Percentiles rank a stretch among this genome's conserved stretches.
phyloP scores from a whole-genome alignment of 1,140 invertebrate species.

The Daktulosphaira vitifoliae region DNA sequence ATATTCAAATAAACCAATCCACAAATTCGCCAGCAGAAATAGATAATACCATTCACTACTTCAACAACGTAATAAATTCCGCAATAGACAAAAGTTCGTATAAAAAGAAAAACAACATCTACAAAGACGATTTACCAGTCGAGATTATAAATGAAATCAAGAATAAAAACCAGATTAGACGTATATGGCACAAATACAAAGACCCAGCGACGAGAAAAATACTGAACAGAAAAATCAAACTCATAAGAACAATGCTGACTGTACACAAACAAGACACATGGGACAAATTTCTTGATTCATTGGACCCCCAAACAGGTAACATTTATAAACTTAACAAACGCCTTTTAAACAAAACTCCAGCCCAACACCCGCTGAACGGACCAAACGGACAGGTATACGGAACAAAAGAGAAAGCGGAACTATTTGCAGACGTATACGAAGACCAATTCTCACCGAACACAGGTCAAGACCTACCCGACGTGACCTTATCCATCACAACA shows the following conservation, averaged over 20 bases:
- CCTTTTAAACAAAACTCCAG: neutral
- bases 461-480: neutral
- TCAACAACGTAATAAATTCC: no score
- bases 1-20: no score
- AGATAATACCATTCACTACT: no score
- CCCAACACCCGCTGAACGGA: neutral
- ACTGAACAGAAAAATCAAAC: neutral
- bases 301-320: neutral
- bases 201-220: neutral
- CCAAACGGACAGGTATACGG: neutral
- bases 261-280: neutral
- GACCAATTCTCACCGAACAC: neutral
- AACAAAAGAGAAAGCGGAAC: neutral
- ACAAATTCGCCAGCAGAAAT: no score
- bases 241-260: neutral
- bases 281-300: neutral
- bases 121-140: neutral
- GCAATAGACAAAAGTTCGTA: neutral
- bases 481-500: neutral
- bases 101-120: neutral
- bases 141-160: neutral
- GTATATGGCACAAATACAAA: neutral
- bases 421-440: neutral
- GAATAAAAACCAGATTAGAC: neutral
- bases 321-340: neutral